These are phyloP conservation scores for Halesus radiatus DNA, from an alignment of 1,140 invertebrate species.

Conservation along the genomic window DNA sequence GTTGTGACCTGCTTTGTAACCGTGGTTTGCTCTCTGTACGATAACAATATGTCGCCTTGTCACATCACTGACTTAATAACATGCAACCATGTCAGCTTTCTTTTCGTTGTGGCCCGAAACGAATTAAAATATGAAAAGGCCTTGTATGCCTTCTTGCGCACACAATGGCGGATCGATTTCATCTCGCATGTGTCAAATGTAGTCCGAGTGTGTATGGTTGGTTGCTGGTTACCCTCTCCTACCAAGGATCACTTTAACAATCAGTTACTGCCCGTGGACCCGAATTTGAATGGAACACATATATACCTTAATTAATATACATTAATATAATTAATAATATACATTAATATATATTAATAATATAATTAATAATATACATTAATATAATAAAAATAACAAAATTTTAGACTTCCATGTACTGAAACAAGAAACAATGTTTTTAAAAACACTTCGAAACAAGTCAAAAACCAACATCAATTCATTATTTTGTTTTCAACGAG, in stretches of 20 bases:
- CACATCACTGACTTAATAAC: slow-evolving; percentile 13
- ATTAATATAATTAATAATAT: too few species aligned
- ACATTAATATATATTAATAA: too few species aligned
- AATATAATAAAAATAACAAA: too few species aligned
- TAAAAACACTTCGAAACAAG: too few species aligned
- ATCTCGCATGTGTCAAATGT: not conserved
- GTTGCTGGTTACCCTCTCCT: not conserved
- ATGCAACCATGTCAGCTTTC: slow-evolving; percentile 38
- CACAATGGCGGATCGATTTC: slow-evolving; percentile 15
- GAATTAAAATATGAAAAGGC: slow-evolving; percentile 26
- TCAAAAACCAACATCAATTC: too few species aligned
- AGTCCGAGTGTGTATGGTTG: not conserved
- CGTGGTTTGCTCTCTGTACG: slow-evolving; percentile 20
- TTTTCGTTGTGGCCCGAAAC: slow-evolving; percentile 11
- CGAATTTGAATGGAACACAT: too few species aligned
- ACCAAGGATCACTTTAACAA: not conserved
- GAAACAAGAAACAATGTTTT: too few species aligned
- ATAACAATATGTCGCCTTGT: slow-evolving; percentile 33
- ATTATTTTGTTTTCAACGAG: too few species aligned
- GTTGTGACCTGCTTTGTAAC: slow-evolving; percentile 47
- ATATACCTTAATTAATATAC: not conserved
- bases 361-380: too few species aligned
- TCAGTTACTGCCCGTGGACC: too few species aligned
- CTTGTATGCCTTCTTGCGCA: not conserved
- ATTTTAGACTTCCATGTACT: too few species aligned